A percentile compares a stretch with the other conserved stretches of the same genome.
Evolutionary conservation across 2,113 vertebrate species (phyloP).

Genomic region (Bostrychus sinensis): DNA sequence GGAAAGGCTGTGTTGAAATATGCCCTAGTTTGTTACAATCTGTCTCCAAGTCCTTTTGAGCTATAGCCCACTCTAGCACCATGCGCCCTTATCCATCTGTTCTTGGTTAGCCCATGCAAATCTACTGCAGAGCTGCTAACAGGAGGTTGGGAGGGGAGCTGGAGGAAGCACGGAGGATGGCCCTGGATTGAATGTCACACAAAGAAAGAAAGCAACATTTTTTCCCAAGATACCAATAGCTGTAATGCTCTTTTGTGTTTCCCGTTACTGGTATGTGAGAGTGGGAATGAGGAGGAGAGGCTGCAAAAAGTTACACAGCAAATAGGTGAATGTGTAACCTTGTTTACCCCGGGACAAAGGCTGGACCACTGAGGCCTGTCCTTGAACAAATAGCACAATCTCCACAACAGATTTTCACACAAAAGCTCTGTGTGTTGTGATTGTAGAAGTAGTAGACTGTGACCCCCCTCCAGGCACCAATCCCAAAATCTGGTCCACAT

Average conservation of each 20-base stretch:
- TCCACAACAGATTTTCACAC: slow-evolving; percentile 12
- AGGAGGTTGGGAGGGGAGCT: background rate
- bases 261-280: slow-evolving; percentile 8
- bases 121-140: slow-evolving; percentile 28
- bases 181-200: slow-evolving; percentile 49
- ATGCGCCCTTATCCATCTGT: background rate
- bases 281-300: slow-evolving; percentile 21
- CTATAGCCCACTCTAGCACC: background rate
- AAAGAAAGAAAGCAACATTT: slow-evolving; percentile 29
- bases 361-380: slow-evolving; percentile 17
- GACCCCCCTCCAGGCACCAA: slow-evolving; percentile 27
- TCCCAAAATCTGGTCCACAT: slow-evolving; percentile 32
- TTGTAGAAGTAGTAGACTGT: background rate
- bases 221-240: slow-evolving; percentile 36
- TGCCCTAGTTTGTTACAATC: background rate
- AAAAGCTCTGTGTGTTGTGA: background rate
- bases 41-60: background rate
- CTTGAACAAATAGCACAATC: slow-evolving; percentile 38
- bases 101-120: background rate
- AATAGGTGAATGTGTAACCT: slow-evolving; percentile 27
- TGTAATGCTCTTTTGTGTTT: slow-evolving; percentile 26
- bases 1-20: background rate
- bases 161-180: too few species aligned
- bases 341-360: slow-evolving; percentile 46
- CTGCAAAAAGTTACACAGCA: slow-evolving; percentile 4